Percentiles rank a stretch among this genome's conserved stretches.
Evolutionary conservation across 2,888 invertebrate genomes (phyloP).

Genomic region (Macaria liturata): DNA sequence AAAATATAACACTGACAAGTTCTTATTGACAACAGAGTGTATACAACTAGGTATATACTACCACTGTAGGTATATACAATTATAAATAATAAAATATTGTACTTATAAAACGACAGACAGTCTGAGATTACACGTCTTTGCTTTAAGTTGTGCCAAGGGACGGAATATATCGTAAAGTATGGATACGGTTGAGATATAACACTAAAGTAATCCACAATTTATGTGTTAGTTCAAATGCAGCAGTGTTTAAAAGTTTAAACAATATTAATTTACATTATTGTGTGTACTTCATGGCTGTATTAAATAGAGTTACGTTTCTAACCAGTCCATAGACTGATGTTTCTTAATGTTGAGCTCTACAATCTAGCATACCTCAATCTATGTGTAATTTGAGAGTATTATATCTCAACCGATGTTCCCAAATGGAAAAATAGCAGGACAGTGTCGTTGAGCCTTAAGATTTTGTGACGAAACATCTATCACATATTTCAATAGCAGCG

Average conservation of each 20-base stretch:
- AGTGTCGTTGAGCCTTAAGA: constrained; percentile 26
- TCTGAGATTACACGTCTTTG: constrained; percentile 61
- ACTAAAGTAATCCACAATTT: not conserved
- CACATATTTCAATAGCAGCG: constrained; percentile 7
- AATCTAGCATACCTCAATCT: too few relatives aligned
- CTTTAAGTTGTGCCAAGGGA: constrained; percentile 68
- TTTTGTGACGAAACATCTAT: constrained; percentile 16
- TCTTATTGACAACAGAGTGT: constrained; percentile 22
- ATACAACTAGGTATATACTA: constrained; percentile 4
- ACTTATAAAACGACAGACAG: constrained; percentile 48
- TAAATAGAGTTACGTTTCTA: too few relatives aligned
- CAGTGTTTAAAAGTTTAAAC: too few relatives aligned
- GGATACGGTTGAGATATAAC: constrained; percentile 36
- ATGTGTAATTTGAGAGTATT: not conserved
- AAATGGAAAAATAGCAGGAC: constrained; percentile 16
- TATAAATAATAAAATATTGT: constrained; percentile 21
- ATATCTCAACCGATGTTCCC: constrained; percentile 8
- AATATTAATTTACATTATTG: too few relatives aligned
- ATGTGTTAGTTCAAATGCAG: too few relatives aligned
- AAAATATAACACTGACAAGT: constrained; percentile 12
- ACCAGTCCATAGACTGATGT: too few relatives aligned
- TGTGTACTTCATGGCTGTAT: too few relatives aligned
- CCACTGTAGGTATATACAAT: constrained; percentile 3
- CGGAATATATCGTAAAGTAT: constrained; percentile 56
- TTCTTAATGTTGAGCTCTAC: too few relatives aligned